Evolutionary conservation across 2,113 vertebrate species (phyloP), one percentile per base, ranked within the genome.

Genomic region (Trematocara macrostoma): DNA sequence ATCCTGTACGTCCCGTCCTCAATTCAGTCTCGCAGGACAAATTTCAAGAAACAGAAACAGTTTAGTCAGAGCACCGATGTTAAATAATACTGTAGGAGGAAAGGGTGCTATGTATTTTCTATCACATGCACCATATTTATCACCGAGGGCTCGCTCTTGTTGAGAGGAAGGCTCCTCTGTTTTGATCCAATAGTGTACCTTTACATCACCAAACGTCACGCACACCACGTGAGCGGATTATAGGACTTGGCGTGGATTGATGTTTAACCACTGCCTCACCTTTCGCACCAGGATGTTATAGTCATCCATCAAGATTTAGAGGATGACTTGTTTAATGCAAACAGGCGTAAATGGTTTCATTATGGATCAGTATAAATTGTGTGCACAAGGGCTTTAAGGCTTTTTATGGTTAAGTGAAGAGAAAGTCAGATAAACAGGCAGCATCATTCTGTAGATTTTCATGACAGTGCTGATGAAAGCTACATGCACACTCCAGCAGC

Each of bases 211-310:
- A 11, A 7, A 83, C 92, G 87, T 94, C 91, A 91, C 82, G 38
- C 83, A 29, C 12, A 51, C 92, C 94, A 95, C 93, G 91, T 94
- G 90, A 92, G 53, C 84, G 55, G 88, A 69, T 92, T 88, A 67
- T 78, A 3, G 52, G 26, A 78, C 89, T 81, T 12, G 53, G 59
- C 52, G 56, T 26, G 51, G 59, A 76, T 81, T 89, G 83, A 51
- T 88, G 74, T 74, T 74, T n/a, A 29, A 35, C 29, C 57, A 18
- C 31, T 79, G 81, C 83, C 18, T 78, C 85, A 80, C 79, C 59
- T 79, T 78, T 47, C 52, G 45, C 79, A 23, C 8, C 10, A 79
- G 55, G 14, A 16, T 76, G 11, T 40, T 5, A 6, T 69, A 6
- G 49, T 47, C 20, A 18, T 23, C 4, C 20, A 11, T 18, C 40